Evolutionary conservation across 2,888 invertebrate species (phyloP), one percentile per base, ranked within the genome.

Genomic region (Hymenopus coronatus): DNA sequence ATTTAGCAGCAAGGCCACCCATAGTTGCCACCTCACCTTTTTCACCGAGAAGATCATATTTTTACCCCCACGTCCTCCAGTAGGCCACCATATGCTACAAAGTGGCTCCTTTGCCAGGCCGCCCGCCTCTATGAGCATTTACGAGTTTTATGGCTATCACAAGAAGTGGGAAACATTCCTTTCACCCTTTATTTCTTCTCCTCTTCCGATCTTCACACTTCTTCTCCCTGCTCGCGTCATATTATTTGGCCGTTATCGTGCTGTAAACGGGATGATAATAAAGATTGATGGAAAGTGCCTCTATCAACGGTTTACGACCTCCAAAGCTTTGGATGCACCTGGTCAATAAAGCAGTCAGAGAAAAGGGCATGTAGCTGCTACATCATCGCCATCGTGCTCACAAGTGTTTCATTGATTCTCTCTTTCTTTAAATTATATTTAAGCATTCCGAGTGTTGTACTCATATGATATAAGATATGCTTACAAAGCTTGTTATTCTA

Each of bases 1-100:
- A 30, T 85, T 33, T 46, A 30, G n/a, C 28, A 2, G 46, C 15
- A 25, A 82, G 89, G 83, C 89, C 89, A 89, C 89, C 89, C 89
- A 89, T 33, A 88, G 88, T 82, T n/a, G 28, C 33, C 46, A n/a
- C 86, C 87, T 15, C 54, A 70, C 54, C 54, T 70, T 70, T 70
- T 70, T 70, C 54, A 20, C 81, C 30, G 27, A 33, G 33, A 82
- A 81, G 86, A 70, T 33, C 27, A 33, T 87, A 30, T 87, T 87
- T 82, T 82, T 87, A 28, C 81, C 15, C 8, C 28, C 84, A 20
- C 28, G 28, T 84, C 9, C 30, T 28, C 28, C 28, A 83, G 83
- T 54, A 85, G 85, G 88, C 83, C 88, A 85, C 85, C 88, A 85
- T 89, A 81, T 89, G 89, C 54, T 89, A 30, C 83, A 46, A 89